Percentiles rank a stretch among this genome's conserved stretches.
phyloP scores from a whole-genome alignment of 2,797 vertebrate genomes.

The Anguilla obscura region DNA sequence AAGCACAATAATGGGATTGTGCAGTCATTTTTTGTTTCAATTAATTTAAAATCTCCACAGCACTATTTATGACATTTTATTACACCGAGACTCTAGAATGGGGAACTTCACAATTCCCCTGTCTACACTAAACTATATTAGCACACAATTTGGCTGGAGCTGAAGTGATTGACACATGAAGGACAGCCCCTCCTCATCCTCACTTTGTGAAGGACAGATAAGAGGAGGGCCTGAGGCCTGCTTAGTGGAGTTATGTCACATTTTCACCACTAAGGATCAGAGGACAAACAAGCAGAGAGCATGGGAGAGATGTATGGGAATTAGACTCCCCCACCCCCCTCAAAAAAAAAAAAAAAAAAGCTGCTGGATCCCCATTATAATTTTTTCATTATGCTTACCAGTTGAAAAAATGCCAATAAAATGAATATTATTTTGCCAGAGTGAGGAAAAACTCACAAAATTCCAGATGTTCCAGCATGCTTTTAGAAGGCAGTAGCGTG shows the following conservation, averaged over 20 bases:
- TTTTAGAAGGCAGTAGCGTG: too few species aligned
- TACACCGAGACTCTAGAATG: background rate
- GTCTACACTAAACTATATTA: background rate
- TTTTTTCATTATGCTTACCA: too few species aligned
- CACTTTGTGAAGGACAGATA: background rate
- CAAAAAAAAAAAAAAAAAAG: background rate
- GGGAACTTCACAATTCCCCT: background rate
- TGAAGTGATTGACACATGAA: slow-evolving; percentile 7
- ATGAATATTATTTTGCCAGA: too few species aligned
- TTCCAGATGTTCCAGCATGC: too few species aligned
- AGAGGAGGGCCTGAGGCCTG: background rate
- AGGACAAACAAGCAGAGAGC: background rate
- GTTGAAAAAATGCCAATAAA: too few species aligned
- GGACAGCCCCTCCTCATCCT: background rate
- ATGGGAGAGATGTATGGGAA: background rate
- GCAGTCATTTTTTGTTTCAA: background rate
- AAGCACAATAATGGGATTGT: background rate
- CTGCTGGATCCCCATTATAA: background rate
- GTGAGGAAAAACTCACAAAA: too few species aligned
- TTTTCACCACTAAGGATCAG: background rate
- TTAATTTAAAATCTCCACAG: background rate
- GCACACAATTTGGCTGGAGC: background rate
- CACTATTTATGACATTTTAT: background rate
- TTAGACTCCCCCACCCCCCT: background rate
- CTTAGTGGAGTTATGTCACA: background rate